Evolutionary conservation across 2,888 invertebrate genomes (phyloP), one percentile per base, ranked within the genome.

Genomic region (Eubasilissa splendida): DNA sequence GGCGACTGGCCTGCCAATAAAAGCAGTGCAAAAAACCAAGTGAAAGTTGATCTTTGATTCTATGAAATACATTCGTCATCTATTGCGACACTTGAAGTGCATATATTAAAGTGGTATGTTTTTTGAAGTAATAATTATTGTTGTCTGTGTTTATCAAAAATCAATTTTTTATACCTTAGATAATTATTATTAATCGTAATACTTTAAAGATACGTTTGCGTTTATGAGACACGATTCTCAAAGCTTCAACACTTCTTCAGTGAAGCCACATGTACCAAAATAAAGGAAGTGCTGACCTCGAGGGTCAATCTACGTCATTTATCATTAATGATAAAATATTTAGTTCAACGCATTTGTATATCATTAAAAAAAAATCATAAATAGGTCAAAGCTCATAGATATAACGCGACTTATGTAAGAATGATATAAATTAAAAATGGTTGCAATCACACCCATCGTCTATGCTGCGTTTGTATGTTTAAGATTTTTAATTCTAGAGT

Each of bases 41-140:
- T 73, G 71, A 73, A 73, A 73, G 71, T 73, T 73, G 71, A 54
- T 73, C 71, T 73, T 58, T 42, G 58, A 73, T 58, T 73, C 58
- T 56, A 33, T 42, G 22, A 33, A 73, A 58, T 31, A 58, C 56
- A 73, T 11, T 58, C 58, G 71, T 73, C 71, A 73, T 58, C 14
- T 10, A 12, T 58, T 73, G 71, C 71, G 71, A 56, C 71, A 65
- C 65, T 10, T 65, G 33, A 65, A 33, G 65, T 65, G 33, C 71
- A 14, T 8, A 22, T 70, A 33, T 33, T 31, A 4, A 71, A 56
- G 12, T 71, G 56, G 22, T 71, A 56, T 42, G 42, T 42, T 42
- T 42, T 42, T 2, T 7, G 42, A 42, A 42, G 2, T 42, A 42
- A 42, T 42, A 42, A 42, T 42, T 4, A 42, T 42, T 42, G 7